Evolutionary conservation across 2,797 vertebrate species (phyloP).

Genomic region (Gobio occitaniae): DNA sequence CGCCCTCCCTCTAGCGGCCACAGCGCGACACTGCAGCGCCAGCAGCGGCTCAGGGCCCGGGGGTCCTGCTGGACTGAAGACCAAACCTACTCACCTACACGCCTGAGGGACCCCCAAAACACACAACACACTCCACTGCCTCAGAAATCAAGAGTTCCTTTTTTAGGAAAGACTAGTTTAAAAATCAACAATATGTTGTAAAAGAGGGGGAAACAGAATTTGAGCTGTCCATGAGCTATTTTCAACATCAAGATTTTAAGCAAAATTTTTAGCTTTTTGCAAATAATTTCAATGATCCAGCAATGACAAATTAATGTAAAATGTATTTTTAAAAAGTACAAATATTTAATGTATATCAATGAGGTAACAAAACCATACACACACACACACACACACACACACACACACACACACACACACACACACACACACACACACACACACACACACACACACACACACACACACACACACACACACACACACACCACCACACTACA

Average conservation of each 20-base stretch:
- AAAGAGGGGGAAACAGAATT: neutral
- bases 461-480: too few relatives aligned
- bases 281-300: neutral
- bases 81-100: slow-evolving; percentile 1
- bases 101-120: neutral
- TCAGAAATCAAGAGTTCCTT: neutral
- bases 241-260: neutral
- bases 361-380: neutral
- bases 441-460: too few relatives aligned
- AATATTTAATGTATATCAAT: neutral
- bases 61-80: slow-evolving; percentile 82
- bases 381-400: too few relatives aligned
- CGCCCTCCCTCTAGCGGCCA: slow-evolving; percentile 74
- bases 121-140: neutral
- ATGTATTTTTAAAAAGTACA: neutral
- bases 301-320: neutral
- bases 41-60: slow-evolving; percentile 70
- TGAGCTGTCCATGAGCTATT: neutral
- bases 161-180: neutral
- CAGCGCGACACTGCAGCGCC: slow-evolving; percentile 54
- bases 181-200: neutral
- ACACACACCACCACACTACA: too few relatives aligned
- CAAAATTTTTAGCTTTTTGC: neutral
- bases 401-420: too few relatives aligned
- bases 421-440: too few relatives aligned